Conservation (phyloP, 2,113 vertebrate species). For the Tricholaema leucomelas region DNA sequence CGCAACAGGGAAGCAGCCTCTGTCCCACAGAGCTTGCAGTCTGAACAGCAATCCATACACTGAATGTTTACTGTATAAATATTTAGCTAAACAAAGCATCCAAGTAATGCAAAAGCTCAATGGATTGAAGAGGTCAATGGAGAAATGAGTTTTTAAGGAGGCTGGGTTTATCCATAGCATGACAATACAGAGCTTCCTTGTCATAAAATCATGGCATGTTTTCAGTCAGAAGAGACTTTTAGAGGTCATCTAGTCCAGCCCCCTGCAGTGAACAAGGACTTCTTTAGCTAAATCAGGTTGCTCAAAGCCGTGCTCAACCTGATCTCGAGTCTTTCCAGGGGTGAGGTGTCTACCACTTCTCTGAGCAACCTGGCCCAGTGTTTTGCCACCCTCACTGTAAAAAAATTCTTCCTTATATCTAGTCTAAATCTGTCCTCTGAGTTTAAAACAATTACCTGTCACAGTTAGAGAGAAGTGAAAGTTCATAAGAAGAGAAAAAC, state of each 20-base stretch:
- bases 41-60: not conserved
- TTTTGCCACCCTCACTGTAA: not conserved
- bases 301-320: not conserved
- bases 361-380: not conserved
- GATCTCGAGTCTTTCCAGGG: not conserved
- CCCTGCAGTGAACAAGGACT: not conserved
- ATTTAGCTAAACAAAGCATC: conserved; percentile 21
- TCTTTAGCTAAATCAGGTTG: not conserved
- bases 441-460: not conserved
- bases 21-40: not conserved
- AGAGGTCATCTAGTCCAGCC: not conserved
- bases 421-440: not conserved
- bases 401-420: not conserved
- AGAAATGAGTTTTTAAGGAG: conserved; percentile 33
- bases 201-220: not conserved
- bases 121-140: not conserved
- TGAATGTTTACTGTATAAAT: conserved; percentile 9
- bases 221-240: not conserved
- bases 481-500: not conserved
- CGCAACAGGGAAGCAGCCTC: not conserved
- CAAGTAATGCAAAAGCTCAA: not conserved
- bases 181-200: not conserved
- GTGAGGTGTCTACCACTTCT: not conserved
- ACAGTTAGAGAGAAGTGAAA: not conserved
- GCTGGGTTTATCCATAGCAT: not conserved